phyloP scores from a whole-genome alignment of 2,888 invertebrate species.

The Leistus spinibarbis region DNA sequence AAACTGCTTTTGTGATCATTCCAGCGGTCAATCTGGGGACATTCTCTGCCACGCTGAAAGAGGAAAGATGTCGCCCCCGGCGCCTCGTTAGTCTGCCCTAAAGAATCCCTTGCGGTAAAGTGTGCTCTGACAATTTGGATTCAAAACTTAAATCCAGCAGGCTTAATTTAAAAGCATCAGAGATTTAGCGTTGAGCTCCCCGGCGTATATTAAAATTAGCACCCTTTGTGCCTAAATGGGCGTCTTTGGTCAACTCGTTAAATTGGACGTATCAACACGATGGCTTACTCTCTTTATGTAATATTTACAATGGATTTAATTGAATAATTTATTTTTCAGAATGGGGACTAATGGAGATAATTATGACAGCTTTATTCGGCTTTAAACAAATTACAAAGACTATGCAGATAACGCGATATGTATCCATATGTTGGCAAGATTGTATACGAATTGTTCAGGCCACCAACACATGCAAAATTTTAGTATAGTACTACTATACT shows the following conservation, averaged over 20 bases:
- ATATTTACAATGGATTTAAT: no score
- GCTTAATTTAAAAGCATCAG: constrained; percentile 14
- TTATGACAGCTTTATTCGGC: no score
- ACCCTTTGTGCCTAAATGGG: constrained; percentile 3
- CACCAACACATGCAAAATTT: no score
- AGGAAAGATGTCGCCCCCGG: not conserved
- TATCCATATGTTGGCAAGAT: no score
- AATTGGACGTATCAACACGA: constrained; percentile 7
- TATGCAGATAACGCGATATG: no score
- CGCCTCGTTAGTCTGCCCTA: not conserved
- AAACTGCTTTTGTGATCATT: not conserved
- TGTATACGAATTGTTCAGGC: no score
- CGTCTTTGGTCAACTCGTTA: constrained; percentile 1
- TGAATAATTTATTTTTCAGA: no score
- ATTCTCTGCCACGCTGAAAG: not conserved
- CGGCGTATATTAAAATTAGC: constrained; percentile 25
- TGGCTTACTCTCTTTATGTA: not conserved
- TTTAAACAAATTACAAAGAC: no score
- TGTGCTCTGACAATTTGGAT: constrained; percentile 16
- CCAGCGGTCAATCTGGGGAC: constrained; percentile 20
- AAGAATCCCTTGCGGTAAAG: not conserved
- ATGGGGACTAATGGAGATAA: no score
- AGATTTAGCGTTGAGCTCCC: constrained; percentile 15
- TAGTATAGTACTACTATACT: no score
- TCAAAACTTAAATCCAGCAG: constrained; percentile 5